phyloP scores from a whole-genome alignment of 2,888 invertebrate genomes.

The Chaitophorus viminalis region DNA sequence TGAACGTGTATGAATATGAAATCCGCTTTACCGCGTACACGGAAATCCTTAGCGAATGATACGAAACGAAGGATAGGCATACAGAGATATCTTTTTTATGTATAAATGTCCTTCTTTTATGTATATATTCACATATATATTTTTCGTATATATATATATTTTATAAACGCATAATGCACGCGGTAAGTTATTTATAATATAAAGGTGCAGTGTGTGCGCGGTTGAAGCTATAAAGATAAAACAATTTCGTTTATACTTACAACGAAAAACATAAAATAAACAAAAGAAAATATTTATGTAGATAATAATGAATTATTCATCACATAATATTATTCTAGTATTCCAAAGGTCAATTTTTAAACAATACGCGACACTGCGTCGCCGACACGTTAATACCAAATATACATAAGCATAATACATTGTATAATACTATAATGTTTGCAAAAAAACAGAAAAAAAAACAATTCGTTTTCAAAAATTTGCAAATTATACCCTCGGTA shows the following conservation, averaged over 20 bases:
- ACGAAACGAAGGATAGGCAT: not conserved
- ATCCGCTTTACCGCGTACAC: not conserved
- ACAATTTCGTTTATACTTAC: conserved; percentile 31
- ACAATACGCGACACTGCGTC: not conserved
- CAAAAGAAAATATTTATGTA: not conserved
- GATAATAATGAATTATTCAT: conserved; percentile 23
- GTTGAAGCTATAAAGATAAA: conserved; percentile 20
- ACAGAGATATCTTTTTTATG: not conserved
- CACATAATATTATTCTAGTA: conserved; percentile 2
- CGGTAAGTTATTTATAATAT: not conserved
- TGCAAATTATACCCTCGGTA: conserved; percentile 43
- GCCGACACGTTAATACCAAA: not conserved
- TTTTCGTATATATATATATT: too few species aligned
- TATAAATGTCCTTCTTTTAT: conserved; percentile 3
- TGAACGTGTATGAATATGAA: not conserved
- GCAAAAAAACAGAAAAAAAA: too few species aligned
- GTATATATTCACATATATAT: too few species aligned
- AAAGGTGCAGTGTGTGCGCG: not conserved
- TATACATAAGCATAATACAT: not conserved
- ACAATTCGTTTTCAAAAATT: not conserved
- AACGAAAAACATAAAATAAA: conserved; percentile 12
- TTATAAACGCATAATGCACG: conserved; percentile 20
- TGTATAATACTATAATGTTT: conserved; percentile 1
- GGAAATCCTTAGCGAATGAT: not conserved
- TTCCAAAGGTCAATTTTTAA: conserved; percentile 5